Base-by-base conservation (phyloP, 2,888 invertebrate species). In the Sericinus montela region DNA sequence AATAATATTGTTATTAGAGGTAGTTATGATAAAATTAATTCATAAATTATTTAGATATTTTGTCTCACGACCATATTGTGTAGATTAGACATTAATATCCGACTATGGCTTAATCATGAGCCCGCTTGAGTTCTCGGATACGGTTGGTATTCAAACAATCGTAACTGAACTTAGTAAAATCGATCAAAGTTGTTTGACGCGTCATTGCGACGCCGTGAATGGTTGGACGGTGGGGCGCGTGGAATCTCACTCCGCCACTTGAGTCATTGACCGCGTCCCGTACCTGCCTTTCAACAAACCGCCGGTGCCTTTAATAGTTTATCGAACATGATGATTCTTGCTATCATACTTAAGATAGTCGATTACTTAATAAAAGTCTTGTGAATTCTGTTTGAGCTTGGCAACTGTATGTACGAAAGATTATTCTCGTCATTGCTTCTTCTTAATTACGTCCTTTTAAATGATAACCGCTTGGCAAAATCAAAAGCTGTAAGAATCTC, bases 251-350 rank as follows among this genome's bases (percentile, higher is more conserved):
- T 46, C 34, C 15, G 35, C 35, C 6, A 32, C 25, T 15, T 37
- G 38, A 48, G 48, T 48, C 48, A 44, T 38, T 32, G 48, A 48
- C 48, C 48, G 42, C 42, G 30, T 9, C 38, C 35, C 40, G 47
- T 36, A 41, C 35, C 48, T 41, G 38, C 23, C 11, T 43, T 11
- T 34, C 14, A 29, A 25, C 32, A 7, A 32, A 32, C 42, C 42
- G 32, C 32, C 48, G 48, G 37, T 48, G 48, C 28, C 48, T 48
- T 37, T 30, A 32, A 37, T 48, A 48, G 48, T 42, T 47, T 41
- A 48, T 48, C 48, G 30, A 42, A 48, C 48, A 36, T 42, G 37
- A 42, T 37, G 36, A 42, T 37, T 48, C 30, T 1, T 16, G 29
- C 30, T 37, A 48, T 37, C 25, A 45, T 45, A 10, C 14, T 14